These are phyloP conservation scores for Theonella swinhoei DNA, from an alignment of 37 sponge, comb jelly and placozoan genomes.

Conservation along the genomic window DNA sequence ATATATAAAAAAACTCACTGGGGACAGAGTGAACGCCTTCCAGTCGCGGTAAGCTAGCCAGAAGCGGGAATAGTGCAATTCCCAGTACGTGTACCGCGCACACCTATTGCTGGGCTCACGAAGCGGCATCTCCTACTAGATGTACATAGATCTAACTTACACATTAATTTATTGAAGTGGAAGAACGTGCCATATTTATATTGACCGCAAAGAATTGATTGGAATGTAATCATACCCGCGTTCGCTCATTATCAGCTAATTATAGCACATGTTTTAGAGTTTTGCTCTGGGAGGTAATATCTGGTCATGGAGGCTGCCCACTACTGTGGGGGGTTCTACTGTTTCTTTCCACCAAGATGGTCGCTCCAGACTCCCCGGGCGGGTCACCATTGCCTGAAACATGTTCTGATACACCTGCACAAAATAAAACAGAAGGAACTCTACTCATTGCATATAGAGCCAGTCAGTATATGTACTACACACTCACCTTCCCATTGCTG, in stretches of 20 bases:
- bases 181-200: too few species aligned
- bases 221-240: too few species aligned
- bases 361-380: slow-evolving; percentile 59
- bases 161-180: too few species aligned
- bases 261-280: background rate
- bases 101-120: background rate
- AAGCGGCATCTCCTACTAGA: background rate
- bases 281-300: slow-evolving; percentile 38
- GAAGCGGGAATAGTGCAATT: slow-evolving; percentile 51
- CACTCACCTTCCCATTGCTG: slow-evolving; percentile 81
- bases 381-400: slow-evolving; percentile 59
- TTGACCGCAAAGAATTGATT: too few species aligned
- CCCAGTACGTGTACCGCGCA: background rate
- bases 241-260: too few species aligned
- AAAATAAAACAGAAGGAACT: background rate
- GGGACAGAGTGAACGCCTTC: slow-evolving; percentile 57
- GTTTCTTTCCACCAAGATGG: slow-evolving; percentile 83
- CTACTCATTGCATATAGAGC: background rate
- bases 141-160: too few species aligned
- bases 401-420: slow-evolving; percentile 83
- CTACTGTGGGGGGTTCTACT: slow-evolving; percentile 39
- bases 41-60: slow-evolving; percentile 42
- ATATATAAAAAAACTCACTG: slow-evolving; percentile 40
- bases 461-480: background rate
- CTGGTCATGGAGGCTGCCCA: slow-evolving; percentile 38